Conservation (phyloP, 2,797 vertebrate genomes). For the Enteromius mattozi region DNA sequence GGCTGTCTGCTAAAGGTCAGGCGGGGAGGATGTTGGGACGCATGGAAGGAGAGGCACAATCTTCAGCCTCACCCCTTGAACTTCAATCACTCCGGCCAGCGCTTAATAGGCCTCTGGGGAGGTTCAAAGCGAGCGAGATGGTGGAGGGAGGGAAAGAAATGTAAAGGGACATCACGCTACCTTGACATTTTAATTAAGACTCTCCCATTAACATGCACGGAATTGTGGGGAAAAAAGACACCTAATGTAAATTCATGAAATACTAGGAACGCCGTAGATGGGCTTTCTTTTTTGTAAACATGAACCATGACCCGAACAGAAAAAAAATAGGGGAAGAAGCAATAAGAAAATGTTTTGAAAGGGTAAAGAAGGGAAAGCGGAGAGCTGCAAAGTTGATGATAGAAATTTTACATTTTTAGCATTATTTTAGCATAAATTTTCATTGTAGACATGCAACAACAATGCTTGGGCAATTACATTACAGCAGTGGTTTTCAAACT, state of each 20-base stretch:
- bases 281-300: slow-evolving; percentile 37
- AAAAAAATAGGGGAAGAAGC: background rate
- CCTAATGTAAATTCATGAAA: slow-evolving; percentile 72
- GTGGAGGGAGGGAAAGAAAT: slow-evolving; percentile 59
- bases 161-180: slow-evolving; percentile 84
- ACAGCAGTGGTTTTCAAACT: background rate
- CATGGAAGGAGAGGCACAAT: slow-evolving; percentile 70
- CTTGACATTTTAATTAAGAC: slow-evolving; percentile 89
- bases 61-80: slow-evolving; percentile 84
- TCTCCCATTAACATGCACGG: slow-evolving; percentile 79
- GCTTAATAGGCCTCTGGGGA: slow-evolving; percentile 84
- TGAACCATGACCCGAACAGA: slow-evolving; percentile 1
- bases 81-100: slow-evolving; percentile 83
- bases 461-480: too few species aligned
- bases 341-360: slow-evolving; percentile 9
- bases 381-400: background rate
- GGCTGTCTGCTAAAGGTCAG: slow-evolving; percentile 85
- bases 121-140: slow-evolving; percentile 77
- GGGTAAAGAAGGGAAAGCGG: background rate
- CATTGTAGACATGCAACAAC: background rate
- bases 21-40: slow-evolving; percentile 78
- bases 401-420: background rate
- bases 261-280: slow-evolving; percentile 37
- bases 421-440: background rate
- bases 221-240: slow-evolving; percentile 67